Evolutionary conservation across 2,113 vertebrate genomes (phyloP).

Genomic region (Halichoeres trimaculatus): DNA sequence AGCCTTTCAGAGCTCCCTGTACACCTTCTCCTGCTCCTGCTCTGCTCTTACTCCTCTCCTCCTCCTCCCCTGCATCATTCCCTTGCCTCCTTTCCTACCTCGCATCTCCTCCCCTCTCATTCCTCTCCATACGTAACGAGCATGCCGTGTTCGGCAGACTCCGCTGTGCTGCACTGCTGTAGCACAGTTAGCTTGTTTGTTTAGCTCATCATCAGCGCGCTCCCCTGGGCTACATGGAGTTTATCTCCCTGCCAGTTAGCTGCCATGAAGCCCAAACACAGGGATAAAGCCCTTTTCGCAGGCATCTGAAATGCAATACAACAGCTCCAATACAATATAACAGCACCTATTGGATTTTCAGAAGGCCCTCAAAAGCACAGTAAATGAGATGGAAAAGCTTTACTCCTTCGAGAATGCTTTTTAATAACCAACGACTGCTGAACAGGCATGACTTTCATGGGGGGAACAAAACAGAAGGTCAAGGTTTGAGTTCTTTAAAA

Average conservation of each 20-base stretch:
- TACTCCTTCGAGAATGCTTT: not conserved
- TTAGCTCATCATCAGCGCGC: slow-evolving; percentile 70
- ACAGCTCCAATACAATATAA: slow-evolving; percentile 13
- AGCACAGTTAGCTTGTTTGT: slow-evolving; percentile 68
- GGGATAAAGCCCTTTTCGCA: slow-evolving; percentile 50
- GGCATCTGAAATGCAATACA: slow-evolving; percentile 34
- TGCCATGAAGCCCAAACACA: slow-evolving; percentile 59
- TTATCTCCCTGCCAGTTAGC: slow-evolving; percentile 70
- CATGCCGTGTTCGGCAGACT: slow-evolving; percentile 50
- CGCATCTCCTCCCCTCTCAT: not conserved
- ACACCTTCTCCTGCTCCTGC: slow-evolving; percentile 25
- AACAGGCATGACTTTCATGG: not conserved
- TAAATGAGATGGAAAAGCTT: slow-evolving; percentile 5
- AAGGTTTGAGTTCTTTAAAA: not conserved
- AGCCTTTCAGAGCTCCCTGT: slow-evolving; percentile 41
- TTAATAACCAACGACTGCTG: slow-evolving; percentile 1
- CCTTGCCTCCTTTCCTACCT: not conserved
- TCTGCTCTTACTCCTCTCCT: not conserved
- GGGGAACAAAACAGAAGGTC: not conserved
- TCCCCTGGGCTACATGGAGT: slow-evolving; percentile 65
- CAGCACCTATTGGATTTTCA: slow-evolving; percentile 23
- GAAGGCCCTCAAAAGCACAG: slow-evolving; percentile 12
- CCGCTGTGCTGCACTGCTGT: slow-evolving; percentile 13
- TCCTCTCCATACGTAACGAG: slow-evolving; percentile 28
- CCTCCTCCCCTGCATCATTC: not conserved